These are phyloP conservation scores for Drosophila albomicans DNA, from an alignment of 1,140 invertebrate species.

Conservation along the genomic window DNA sequence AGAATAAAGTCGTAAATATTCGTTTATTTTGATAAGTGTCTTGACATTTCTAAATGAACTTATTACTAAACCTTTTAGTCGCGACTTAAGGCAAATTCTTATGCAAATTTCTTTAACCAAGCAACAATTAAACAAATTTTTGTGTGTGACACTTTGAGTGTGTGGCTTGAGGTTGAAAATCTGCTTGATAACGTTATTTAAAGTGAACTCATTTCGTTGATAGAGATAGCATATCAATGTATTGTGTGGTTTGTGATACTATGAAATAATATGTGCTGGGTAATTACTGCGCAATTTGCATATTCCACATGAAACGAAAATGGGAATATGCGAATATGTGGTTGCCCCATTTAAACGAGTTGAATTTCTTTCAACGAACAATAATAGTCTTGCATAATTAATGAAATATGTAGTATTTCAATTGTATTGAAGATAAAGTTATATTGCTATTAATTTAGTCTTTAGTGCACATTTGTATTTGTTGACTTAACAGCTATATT, in stretches of 20 bases:
- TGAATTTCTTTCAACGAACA: not conserved
- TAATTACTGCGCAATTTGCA: conserved; percentile 74
- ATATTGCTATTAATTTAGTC: no score
- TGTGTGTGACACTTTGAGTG: conserved; percentile 1
- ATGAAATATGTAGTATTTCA: no score
- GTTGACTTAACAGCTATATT: no score
- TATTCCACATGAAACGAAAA: conserved; percentile 38
- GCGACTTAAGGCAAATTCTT: conserved; percentile 51
- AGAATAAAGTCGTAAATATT: not conserved
- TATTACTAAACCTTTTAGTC: conserved; percentile 64
- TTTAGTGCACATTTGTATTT: no score
- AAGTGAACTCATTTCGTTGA: no score
- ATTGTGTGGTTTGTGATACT: not conserved
- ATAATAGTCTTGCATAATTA: not conserved
- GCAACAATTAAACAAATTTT: conserved; percentile 3
- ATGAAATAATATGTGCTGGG: conserved; percentile 64
- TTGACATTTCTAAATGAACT: conserved; percentile 72
- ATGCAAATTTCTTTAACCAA: conserved; percentile 45
- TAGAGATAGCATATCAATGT: no score
- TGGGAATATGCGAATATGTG: conserved; percentile 12
- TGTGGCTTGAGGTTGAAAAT: conserved; percentile 27
- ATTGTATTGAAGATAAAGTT: no score
- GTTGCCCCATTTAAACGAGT: not conserved
- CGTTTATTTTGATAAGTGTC: conserved; percentile 68
- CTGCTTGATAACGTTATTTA: not conserved